Conservation (phyloP, 2,797 vertebrate genomes). For the Cirrhinus mrigala region DNA sequence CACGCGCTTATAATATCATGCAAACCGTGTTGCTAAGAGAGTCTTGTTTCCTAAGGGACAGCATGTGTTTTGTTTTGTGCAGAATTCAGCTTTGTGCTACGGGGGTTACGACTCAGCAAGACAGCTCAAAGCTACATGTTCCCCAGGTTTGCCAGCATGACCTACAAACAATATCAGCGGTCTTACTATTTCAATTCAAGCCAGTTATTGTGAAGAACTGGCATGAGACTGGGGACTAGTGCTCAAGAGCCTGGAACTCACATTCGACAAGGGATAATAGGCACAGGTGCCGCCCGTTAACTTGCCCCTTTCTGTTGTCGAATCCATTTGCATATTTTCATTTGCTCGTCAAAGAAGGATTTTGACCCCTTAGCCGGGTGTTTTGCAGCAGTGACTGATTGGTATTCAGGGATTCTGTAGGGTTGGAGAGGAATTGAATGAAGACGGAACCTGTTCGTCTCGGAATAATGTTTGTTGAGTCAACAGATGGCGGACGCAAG, state of each 20-base stretch:
- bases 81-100: conserved; percentile 11
- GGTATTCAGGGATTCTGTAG: conserved; percentile 34
- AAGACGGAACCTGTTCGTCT: conserved; percentile 33
- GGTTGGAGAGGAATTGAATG: conserved; percentile 28
- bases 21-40: conserved; percentile 14
- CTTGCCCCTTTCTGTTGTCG: conserved; percentile 35
- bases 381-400: conserved; percentile 40
- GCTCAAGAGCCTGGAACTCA: conserved; percentile 18
- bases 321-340: conserved; percentile 48
- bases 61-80: conserved; percentile 27
- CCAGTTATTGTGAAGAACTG: conserved; percentile 33
- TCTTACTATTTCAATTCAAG: conserved; percentile 19
- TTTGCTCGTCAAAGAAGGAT: conserved; percentile 43
- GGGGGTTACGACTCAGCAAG: conserved; percentile 20
- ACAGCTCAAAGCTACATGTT: conserved; percentile 18
- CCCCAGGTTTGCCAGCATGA: conserved; percentile 6
- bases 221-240: conserved; percentile 23
- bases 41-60: conserved; percentile 5
- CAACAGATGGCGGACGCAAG: conserved; percentile 38
- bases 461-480: conserved; percentile 19
- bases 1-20: not conserved
- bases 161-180: conserved; percentile 28
- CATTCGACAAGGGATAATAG: conserved; percentile 29
- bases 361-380: conserved; percentile 33
- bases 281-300: conserved; percentile 22